Percentiles rank a stretch among this genome's conserved stretches.
These are phyloP conservation scores for Malurus alboscapulatus DNA, from an alignment of 2,113 vertebrate genomes.

Conservation along the genomic window DNA sequence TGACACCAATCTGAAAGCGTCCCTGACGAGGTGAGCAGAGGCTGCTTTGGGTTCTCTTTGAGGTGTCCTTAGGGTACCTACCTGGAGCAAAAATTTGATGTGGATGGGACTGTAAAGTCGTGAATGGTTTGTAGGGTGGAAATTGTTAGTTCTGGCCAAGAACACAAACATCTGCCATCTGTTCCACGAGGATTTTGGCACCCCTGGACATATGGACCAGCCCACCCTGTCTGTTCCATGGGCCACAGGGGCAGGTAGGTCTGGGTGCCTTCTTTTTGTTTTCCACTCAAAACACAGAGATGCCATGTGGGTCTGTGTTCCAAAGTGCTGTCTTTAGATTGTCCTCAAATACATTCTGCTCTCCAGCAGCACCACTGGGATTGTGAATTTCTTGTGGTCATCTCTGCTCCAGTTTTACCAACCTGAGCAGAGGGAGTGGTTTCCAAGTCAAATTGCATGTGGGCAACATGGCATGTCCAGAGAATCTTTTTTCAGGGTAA, in stretches of 20 bases:
- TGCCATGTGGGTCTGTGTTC: neutral
- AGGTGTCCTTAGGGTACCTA: neutral
- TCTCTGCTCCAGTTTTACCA: neutral
- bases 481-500: neutral
- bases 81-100: neutral
- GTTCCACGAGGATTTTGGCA: neutral
- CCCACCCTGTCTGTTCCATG: accelerated
- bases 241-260: neutral
- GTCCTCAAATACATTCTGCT: neutral
- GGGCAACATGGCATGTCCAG: neutral
- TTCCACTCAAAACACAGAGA: neutral
- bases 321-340: neutral
- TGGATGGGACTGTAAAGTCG: neutral
- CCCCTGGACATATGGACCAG: neutral
- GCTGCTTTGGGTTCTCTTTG: neutral
- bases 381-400: neutral
- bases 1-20: neutral
- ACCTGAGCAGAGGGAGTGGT: neutral
- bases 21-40: neutral
- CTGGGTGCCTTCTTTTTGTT: neutral
- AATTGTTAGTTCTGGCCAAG: neutral
- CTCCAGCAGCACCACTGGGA: neutral
- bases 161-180: neutral
- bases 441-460: neutral
- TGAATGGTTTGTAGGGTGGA: neutral